Evolutionary conservation across 2,888 invertebrate species (phyloP).

Genomic region (Morpho helenor): DNA sequence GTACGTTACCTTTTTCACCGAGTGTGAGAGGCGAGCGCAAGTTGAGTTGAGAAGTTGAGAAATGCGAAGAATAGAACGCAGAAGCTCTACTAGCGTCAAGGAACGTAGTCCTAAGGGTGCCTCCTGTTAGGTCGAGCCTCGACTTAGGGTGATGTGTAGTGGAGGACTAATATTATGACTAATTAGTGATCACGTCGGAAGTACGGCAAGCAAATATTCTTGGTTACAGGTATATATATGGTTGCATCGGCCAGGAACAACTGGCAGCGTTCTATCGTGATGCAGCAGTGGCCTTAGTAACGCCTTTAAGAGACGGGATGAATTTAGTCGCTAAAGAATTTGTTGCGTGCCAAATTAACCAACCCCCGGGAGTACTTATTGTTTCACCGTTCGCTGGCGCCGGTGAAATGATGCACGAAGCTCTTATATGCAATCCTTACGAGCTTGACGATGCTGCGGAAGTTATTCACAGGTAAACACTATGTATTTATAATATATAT

Average conservation of each 20-base stretch:
- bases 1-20: no score
- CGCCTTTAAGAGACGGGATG: slow-evolving; percentile 94
- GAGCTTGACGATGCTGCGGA: slow-evolving; percentile 93
- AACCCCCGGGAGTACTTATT: slow-evolving; percentile 90
- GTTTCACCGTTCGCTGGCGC: slow-evolving; percentile 96
- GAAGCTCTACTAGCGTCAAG: no score
- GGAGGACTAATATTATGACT: no score
- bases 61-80: no score
- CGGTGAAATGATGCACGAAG: slow-evolving; percentile 96
- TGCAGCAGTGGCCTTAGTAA: slow-evolving; percentile 91
- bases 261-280: slow-evolving; percentile 92
- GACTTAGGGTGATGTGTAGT: no score
- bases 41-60: no score
- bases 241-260: slow-evolving; percentile 92
- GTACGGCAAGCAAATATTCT: neutral
- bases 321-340: slow-evolving; percentile 96
- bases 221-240: slow-evolving; percentile 85
- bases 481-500: neutral
- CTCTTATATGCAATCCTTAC: slow-evolving; percentile 92
- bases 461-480: slow-evolving; percentile 84
- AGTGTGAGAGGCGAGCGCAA: no score
- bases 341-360: slow-evolving; percentile 94
- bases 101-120: no score
- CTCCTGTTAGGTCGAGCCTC: no score
- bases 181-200: no score